phyloP scores from a whole-genome alignment of 2,888 invertebrate species.

The Cataglyphis cursor region DNA sequence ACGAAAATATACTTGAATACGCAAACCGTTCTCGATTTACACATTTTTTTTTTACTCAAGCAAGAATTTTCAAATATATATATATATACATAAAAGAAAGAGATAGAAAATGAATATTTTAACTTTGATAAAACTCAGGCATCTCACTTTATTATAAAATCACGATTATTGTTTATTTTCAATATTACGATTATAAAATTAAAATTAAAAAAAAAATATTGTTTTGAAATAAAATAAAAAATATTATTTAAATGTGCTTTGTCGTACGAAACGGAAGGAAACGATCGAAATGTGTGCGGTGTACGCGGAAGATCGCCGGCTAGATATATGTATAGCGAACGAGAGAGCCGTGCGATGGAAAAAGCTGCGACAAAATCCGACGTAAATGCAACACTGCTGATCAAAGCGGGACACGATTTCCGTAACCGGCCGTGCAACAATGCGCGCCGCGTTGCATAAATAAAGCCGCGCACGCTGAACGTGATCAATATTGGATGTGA shows the following conservation, averaged over 20 bases:
- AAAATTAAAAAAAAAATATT: conserved; percentile 6
- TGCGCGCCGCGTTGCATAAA: conserved; percentile 79
- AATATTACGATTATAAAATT: conserved; percentile 5
- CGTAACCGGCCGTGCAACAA: conserved; percentile 74
- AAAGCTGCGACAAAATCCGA: conserved; percentile 36
- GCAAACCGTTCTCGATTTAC: not conserved
- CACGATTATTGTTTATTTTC: not conserved
- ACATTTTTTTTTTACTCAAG: not conserved
- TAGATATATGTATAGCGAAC: not conserved
- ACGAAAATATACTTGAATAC: conserved; percentile 1
- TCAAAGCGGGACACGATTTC: conserved; percentile 67
- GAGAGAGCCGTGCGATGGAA: not conserved
- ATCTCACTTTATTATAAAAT: not conserved
- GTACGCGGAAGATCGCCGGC: conserved; percentile 10
- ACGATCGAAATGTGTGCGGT: conserved; percentile 8
- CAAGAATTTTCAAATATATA: not conserved
- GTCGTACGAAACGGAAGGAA: conserved; percentile 23
- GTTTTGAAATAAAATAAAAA: no score
- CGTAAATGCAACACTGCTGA: conserved; percentile 48
- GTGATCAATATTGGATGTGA: conserved; percentile 85
- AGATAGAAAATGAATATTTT: not conserved
- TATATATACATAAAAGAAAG: no score
- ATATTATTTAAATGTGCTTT: not conserved
- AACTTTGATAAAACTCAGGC: not conserved
- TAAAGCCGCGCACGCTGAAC: conserved; percentile 77